Base-by-base conservation (phyloP, 2,113 vertebrate species). In the Chiloscyllium plagiosum region DNA sequence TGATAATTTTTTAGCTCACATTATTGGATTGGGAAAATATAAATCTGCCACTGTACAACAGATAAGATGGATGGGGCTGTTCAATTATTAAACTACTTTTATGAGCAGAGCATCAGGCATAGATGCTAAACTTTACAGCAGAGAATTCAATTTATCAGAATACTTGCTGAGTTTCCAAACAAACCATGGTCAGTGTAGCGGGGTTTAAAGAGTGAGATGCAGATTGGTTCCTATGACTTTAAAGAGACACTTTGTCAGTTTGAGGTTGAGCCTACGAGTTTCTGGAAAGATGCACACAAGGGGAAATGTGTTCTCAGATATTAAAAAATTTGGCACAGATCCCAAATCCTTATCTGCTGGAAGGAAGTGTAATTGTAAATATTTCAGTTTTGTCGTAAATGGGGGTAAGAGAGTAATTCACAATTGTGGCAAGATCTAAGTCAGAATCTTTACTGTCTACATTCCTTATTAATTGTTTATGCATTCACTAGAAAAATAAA, bases 41-140 rank as follows among this genome's bases (percentile, higher is more conserved):
- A 12, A 37, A 37, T 69, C 66, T 37, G 20, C 65, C 29, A 42
- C 37, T 68, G 68, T 56, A 24, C 66, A 65, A 37, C 65, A 89
- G 65, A 42, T 94, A 68, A 68, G 29, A 94, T 68, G 33, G 19
- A 65, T 66, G 33, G 2, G n/a, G n/a, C 61, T 94, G 61, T 61
- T 68, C 56, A 90, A 90, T 90, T 90, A 90, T 90, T 90, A 90
- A 90, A 90, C 87, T 26, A 61, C 50, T 94, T 93, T 50, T 66
- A 68, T 68, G 56, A 69, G 65, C 19, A 94, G 65, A 94, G 56
- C n/a, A 94, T 69, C 66, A 69, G 15, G 19, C 90, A 66, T 4
- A 22, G 56, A 15, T 15, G 66, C 56, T 42, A 22, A 47, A 47
- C 29, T 70, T 22, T 69, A 66, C 65, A 42, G 66, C 92, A 69